Evolutionary conservation across 2,888 invertebrate genomes (phyloP), one percentile per base, ranked within the genome.

Genomic region (Morinoia aosen): DNA sequence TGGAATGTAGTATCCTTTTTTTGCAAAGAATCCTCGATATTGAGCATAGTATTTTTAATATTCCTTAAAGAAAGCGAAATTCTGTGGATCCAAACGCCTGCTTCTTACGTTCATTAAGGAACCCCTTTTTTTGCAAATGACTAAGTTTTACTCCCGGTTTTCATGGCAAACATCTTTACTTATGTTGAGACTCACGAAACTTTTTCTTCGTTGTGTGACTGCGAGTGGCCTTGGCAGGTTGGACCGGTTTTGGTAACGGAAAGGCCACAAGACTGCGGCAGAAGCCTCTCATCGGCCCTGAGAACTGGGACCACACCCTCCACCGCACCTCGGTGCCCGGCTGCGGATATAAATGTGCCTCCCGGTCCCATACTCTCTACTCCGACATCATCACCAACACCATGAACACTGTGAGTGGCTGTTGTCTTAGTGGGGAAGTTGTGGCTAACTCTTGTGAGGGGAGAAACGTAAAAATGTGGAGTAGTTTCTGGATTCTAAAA

Each of bases 341-440:
- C 16, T 25, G 0, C 11, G 16, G 19, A 76, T 61, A 76, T 64
- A 95, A n/a, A 8, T 8, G 76, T 33, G 25, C 8, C 33, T 33
- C 64, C n/a, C 7, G 57, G 61, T 90, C 58, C 33, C 64, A 64
- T 90, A 25, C 48, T 12, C 91, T 88, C 88, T 58, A 58, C 95
- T 64, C 91, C 48, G 94, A 95, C 95, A 95, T 19, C 64, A 25
- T 40, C 58, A 39, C 95, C 94, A n/a, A 76, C 95, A 88, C 93
- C 96, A 96, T 96, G 96, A 95, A 96, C 33, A 58, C 96, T 58
- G 96, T 96, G 88, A 96, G 96, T 96, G 93, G 10, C 64, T 76
- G 25, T 48, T 76, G 1, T 33, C 16, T 76, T 61, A 33, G 16
- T 61, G 61, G 8, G 48, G 48, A 2, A 48, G 48, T 48, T 48